Base-by-base conservation (phyloP, 1,140 invertebrate species). In the Drosophila pseudoananassae region DNA sequence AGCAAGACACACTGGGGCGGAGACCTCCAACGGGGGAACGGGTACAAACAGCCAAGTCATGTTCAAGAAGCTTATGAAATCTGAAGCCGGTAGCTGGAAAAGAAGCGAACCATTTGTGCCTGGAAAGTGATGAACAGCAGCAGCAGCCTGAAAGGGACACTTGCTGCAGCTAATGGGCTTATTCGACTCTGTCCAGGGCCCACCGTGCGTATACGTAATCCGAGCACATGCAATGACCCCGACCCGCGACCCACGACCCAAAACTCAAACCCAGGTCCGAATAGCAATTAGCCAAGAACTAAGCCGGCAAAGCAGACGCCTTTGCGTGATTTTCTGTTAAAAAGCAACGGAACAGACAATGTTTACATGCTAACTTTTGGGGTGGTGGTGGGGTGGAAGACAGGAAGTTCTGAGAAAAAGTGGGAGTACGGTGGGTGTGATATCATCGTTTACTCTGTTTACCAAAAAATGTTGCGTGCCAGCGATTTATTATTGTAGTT, bases 61-160 rank as follows among this genome's bases (percentile, higher is more conserved):
- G 66, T 69, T 69, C 57, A 70, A 80, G 64, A 84, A 85, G 75
- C 82, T 88, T 82, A 87, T 78, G 83, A 87, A 88, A 87, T 87
- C 58, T 75, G 83, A 87, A 82, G 83, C 83, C 75, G 40, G 29
- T 38, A 54, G 55, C 43, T 59, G 57, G 29, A 31, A 58, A n/a
- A 33, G 38, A 27, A 57, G 33, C 54, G 43, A 57, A 38, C 64
- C 76, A 69, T 68, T 57, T 69, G 52, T 64, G 40, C 58, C 40
- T 36, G 49, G 27, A 68, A 79, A 80, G 74, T 69, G 47, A 53
- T 61, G 65, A 83, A 70, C 20, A 20, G 20, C 20, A 20, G 3
- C 65, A 79, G 76, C 70, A 78, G 58, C 47, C 58, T n/a, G 53
- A 40, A 69, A 29, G 40, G 15, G n/a, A 40, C 12, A n/a, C 36